Base-by-base conservation (phyloP, 2,113 vertebrate genomes). In the Vimba vimba region DNA sequence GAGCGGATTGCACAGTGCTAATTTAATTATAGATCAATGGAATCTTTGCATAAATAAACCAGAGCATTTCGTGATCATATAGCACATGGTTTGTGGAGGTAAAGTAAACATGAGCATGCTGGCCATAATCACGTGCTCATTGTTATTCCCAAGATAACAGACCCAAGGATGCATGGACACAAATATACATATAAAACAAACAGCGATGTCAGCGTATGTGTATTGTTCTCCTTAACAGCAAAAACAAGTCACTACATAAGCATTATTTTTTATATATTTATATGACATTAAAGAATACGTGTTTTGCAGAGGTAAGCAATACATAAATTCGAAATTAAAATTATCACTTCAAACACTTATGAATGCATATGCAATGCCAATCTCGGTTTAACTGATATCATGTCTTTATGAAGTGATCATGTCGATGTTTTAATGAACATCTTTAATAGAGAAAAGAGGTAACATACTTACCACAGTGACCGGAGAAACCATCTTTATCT, bases 401-500 rank as follows among this genome's bases (percentile, higher is more conserved):
- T 21, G 4, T 81, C 7, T 68, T 52, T 68, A 64, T 45, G n/a
- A 62, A 62, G 23, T 62, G 57, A 17, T 64, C 3, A 3, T 7
- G 36, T 64, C n/a, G 39, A 47, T 80, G 4, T 64, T 64, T 45
- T 3, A 59, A 43, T 64, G 19, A 19, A 12, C 47, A 27, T 1
- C 11, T 17, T 39, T 2, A 21, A 55, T 50, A 13, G 10, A 36
- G 30, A 69, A 50, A 33, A 57, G 10, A 73, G 66, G 74, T 4
- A 36, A 62, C 25, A 43, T 43, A 93, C 95, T 94, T 85, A 96
- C 95, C 92, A 96, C 95, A 47, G 95, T 95, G 12, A 94, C 95
- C 45, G 95, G 95, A 73, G 95, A 96, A 84, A 96, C 95, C 95
- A 96, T 96, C 11, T 92, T 91, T 89, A 11, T 17, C 2, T 73